Base-by-base conservation (phyloP, 1,140 invertebrate genomes). In the Conus ventricosus region DNA sequence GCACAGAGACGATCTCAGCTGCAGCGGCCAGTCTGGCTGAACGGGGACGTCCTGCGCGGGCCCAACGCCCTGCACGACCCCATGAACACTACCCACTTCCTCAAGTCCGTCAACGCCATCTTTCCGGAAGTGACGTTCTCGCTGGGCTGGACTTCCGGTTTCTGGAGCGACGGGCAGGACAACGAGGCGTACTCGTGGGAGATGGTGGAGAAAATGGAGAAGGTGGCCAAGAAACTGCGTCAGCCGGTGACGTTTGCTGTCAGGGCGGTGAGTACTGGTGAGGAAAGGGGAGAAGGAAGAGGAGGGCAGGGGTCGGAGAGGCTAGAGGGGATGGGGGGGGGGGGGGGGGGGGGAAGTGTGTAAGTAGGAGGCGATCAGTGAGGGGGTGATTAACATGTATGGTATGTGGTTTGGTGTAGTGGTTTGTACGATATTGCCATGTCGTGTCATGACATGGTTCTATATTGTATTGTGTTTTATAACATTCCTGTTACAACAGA, bases 121-220 rank as follows among this genome's bases (percentile, higher is more conserved):
- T 97, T 97, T 87, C 96, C 97, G 0, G 95, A 96, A 8, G 95
- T 96, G 0, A 97, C 96, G 0, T 94, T 98, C 10, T 98, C 98
- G 10, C 95, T 98, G 55, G 98, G 98, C 20, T 99, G 98, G 98
- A 98, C 97, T 5, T 98, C 98, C 4, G 95, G 95, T 63, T 96
- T 96, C 91, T 96, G 89, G 17, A 88, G 53, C 13, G 76, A 88
- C 5, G 85, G 85, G 6, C 71, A 87, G 53, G 88, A 95, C 0
- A 95, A 95, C 25, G 96, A 96, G 0, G 95, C 95, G 39, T 98
- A 98, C 94, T 97, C 96, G 0, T 90, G 95, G 17, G 95, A 96
- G 0, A 96, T 98, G 53, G 96, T 98, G 1, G 95, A 96, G 0
- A 95, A 95, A 27, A 98, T 98, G 98, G 89, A 97, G 15, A 92